These are phyloP conservation scores for Argya squamiceps DNA, from an alignment of 2,797 vertebrate genomes.

Conservation along the genomic window DNA sequence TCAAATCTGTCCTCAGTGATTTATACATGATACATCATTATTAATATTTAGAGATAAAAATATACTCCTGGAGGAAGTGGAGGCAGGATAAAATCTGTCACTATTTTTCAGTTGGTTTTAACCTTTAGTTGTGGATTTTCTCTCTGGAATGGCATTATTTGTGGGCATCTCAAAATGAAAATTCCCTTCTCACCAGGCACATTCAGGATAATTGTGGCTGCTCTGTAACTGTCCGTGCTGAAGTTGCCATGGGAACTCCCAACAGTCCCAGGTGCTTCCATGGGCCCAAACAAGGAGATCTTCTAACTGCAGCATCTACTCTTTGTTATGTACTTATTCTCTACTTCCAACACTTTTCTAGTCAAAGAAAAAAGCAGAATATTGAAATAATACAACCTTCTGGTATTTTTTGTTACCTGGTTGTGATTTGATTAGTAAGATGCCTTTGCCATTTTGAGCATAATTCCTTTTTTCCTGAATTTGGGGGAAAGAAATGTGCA, in stretches of 20 bases:
- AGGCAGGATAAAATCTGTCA: constrained; percentile 55
- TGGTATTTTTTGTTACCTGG: not conserved
- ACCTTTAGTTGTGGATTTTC: constrained; percentile 33
- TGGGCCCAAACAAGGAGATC: constrained; percentile 39
- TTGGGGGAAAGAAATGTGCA: not conserved
- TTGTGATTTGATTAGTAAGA: not conserved
- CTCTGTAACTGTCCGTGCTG: constrained; percentile 30
- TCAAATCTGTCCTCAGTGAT: not conserved
- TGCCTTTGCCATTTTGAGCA: not conserved
- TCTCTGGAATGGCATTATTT: not conserved
- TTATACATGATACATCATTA: constrained; percentile 38
- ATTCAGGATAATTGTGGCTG: constrained; percentile 42
- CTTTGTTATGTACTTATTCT: not conserved
- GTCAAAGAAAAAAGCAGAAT: not conserved
- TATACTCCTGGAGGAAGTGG: constrained; percentile 43
- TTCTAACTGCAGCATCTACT: not conserved
- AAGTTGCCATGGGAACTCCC: constrained; percentile 72
- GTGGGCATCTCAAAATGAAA: constrained; percentile 43
- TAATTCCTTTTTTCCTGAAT: not conserved
- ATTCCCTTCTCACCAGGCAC: constrained; percentile 7
- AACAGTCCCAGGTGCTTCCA: constrained; percentile 33
- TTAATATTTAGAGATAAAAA: constrained; percentile 54
- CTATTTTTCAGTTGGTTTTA: constrained; percentile 22
- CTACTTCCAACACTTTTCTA: not conserved
- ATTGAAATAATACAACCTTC: not conserved